These are phyloP conservation scores for Garra rufa DNA, from an alignment of 2,113 vertebrate species.

Conservation along the genomic window DNA sequence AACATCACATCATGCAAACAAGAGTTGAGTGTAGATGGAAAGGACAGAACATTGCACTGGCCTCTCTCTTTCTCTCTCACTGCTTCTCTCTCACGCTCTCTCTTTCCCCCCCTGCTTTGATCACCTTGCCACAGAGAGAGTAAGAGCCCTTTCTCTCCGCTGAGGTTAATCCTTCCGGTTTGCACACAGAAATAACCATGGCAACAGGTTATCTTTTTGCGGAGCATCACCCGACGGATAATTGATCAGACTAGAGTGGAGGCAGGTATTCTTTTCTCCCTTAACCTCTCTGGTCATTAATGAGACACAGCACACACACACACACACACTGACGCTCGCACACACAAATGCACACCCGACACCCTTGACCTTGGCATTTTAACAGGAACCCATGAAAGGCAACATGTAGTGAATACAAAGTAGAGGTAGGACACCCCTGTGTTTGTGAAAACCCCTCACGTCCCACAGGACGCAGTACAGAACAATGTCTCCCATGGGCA, in stretches of 20 bases:
- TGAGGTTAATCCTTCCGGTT: slow-evolving; percentile 54
- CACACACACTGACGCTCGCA: slow-evolving; percentile 37
- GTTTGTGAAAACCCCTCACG: slow-evolving; percentile 38
- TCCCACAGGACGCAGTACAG: slow-evolving; percentile 13
- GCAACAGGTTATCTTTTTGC: slow-evolving; percentile 55
- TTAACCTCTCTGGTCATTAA: slow-evolving; percentile 51
- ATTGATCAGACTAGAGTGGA: slow-evolving; percentile 56
- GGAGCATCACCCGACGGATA: slow-evolving; percentile 39
- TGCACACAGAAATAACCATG: slow-evolving; percentile 58
- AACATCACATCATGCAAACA: slow-evolving; percentile 21
- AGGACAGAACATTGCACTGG: slow-evolving; percentile 33
- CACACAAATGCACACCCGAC: neutral
- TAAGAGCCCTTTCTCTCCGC: slow-evolving; percentile 52
- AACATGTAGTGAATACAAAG: slow-evolving; percentile 41
- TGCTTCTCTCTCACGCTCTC: slow-evolving; percentile 12
- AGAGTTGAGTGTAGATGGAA: slow-evolving; percentile 34
- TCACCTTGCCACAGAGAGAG: slow-evolving; percentile 44
- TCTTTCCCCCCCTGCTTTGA: slow-evolving; percentile 43
- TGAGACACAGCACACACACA: slow-evolving; percentile 29
- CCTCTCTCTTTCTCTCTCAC: slow-evolving; percentile 30
- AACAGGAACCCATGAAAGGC: slow-evolving; percentile 31
- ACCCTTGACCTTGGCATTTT: slow-evolving; percentile 49
- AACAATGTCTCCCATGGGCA: slow-evolving; percentile 21
- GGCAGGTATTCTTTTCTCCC: slow-evolving; percentile 44
- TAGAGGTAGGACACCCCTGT: slow-evolving; percentile 15